Evolutionary conservation across 2,113 vertebrate genomes (phyloP).

Genomic region (Rhynchomys soricoides): DNA sequence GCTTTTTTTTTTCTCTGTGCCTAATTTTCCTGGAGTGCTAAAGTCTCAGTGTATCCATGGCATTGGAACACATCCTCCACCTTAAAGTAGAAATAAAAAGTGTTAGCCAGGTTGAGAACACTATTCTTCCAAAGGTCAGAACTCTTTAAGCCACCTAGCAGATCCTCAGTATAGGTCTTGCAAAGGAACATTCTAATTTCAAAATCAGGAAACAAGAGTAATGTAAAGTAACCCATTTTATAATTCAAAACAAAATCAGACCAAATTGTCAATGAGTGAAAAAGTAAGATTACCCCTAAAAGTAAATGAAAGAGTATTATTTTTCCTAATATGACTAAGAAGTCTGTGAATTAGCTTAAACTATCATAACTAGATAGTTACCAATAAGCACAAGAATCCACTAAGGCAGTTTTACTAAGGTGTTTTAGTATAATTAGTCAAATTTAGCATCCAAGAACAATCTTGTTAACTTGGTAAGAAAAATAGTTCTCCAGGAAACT

Average conservation of each 20-base stretch:
- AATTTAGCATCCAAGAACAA: conserved; percentile 24
- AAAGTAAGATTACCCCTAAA: neutral
- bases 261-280: conserved; percentile 20
- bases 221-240: neutral
- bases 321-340: neutral
- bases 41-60: neutral
- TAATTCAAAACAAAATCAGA: neutral
- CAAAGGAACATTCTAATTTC: neutral
- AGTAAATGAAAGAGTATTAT: neutral
- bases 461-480: neutral
- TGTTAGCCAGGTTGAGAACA: neutral
- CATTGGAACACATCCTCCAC: neutral
- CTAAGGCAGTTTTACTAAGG: neutral
- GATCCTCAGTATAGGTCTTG: neutral
- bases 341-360: neutral
- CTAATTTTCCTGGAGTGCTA: neutral
- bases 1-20: neutral
- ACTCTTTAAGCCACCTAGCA: neutral
- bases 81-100: conserved; percentile 31
- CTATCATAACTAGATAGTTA: neutral
- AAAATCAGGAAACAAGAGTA: neutral
- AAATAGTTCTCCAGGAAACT: neutral
- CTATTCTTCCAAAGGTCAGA: neutral
- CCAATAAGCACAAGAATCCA: neutral
- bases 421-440: neutral